Evolutionary conservation across 2,888 invertebrate species (phyloP), one percentile per base, ranked within the genome.

Genomic region (Proisotoma minuta): DNA sequence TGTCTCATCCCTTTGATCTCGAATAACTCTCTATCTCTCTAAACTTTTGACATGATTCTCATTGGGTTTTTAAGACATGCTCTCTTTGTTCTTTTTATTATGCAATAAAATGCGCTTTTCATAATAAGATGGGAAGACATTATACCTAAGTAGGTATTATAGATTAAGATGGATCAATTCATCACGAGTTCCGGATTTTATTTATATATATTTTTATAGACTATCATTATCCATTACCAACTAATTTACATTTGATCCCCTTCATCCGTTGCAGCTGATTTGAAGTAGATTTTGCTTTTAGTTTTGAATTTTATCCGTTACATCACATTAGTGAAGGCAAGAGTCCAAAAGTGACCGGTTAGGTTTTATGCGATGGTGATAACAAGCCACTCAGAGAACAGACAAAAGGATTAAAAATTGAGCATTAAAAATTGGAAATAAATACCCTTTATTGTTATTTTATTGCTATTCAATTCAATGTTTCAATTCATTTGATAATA

Each of bases 401-500:
- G 26, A 51, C 51, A 51, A 51, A 27, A 27, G 51, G 51, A 51
- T 51, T 51, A 26, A 51, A 51, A 51, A 51, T 51, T 51, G 51
- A 27, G 51, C 51, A 51, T 51, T 51, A 24, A 24, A 51, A 51
- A 51, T 51, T 20, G 51, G 28, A 27, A 51, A 51, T 51, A 51
- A 51, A 51, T 51, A 51, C 28, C 51, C 51, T 27, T 43, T n/a
- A 43, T 43, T 43, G 43, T 43, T 43, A 43, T n/a, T 43, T 43
- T 43, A 43, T 43, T 43, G 43, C 43, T 43, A 18, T 43, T 43
- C 5, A 43, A 43, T 43, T 20, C 43, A 43, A 43, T 43, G 43
- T 43, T 43, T 43, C 43, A 12, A 43, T 43, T 43, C 43, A 12
- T 43, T 43, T 43, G 43, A 43, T n/a, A 43, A 43, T 34, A 34